phyloP scores from a whole-genome alignment of 2,797 vertebrate species.

The Hafferia zeledoni region DNA sequence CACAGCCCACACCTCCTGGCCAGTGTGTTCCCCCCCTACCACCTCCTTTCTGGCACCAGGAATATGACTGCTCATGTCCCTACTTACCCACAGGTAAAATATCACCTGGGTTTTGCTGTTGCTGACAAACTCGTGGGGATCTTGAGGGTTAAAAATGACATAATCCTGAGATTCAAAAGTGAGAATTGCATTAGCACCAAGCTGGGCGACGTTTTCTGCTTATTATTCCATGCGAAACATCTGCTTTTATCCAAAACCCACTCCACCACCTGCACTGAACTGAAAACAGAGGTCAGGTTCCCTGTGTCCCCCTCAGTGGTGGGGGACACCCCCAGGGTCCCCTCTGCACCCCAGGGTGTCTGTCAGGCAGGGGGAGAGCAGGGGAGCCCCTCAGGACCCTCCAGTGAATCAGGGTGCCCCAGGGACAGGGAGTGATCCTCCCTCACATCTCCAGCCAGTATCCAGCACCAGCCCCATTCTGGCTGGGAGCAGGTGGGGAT shows the following conservation, averaged over 20 bases:
- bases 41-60: background rate
- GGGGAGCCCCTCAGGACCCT: background rate
- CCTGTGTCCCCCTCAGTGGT: background rate
- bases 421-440: background rate
- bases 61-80: background rate
- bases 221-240: background rate
- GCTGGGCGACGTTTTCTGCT: background rate
- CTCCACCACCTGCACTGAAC: background rate
- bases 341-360: background rate
- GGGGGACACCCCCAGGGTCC: background rate
- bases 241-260: background rate
- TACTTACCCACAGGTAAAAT: slow-evolving; percentile 86
- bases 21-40: fast-evolving
- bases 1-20: fast-evolving
- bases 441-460: background rate
- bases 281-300: background rate
- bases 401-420: background rate
- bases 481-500: background rate
- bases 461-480: background rate
- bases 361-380: background rate
- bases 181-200: fast-evolving
- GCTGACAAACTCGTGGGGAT: slow-evolving; percentile 86
- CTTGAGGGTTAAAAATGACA: slow-evolving; percentile 84
- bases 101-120: slow-evolving; percentile 83
- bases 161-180: slow-evolving; percentile 79